Evolutionary conservation across 2,888 invertebrate species (phyloP), one percentile per base, ranked within the genome.

Genomic region (Gymnosoma rotundatum): DNA sequence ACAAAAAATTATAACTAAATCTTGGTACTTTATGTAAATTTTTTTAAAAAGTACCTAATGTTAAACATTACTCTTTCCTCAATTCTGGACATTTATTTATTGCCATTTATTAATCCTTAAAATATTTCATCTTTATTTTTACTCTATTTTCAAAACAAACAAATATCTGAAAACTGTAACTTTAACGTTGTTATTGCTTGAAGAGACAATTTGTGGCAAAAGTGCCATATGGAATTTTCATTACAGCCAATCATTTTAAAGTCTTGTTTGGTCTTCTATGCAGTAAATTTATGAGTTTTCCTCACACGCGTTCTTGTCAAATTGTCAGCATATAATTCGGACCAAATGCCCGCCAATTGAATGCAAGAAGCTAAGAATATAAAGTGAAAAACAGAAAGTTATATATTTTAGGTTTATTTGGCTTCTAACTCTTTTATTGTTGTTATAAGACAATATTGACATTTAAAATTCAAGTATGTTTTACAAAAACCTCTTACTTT

Each of bases 151-250:
- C 0, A 45, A 45, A 45, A 45, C 2, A 45, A 45, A 45, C 3
- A 25, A 25, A 48, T 66, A 18, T 36, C 42, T 25, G 21, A 48
- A 70, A 54, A 21, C 6, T 21, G 7, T 10, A 38, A 58, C 45
- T 54, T 64, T 50, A 18, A 48, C 64, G 25, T 61, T 80, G 52
- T 32, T 83, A 73, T 76, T 54, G 52, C 63, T 58, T 69, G n/a
- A 74, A 74, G 83, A 73, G 74, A 63, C 63, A 69, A 64, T 79
- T 79, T 63, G 52, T 67, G 69, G 58, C 72, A 76, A 56, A 83
- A 83, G 73, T 83, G 80, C 56, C 80, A 83, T 73, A 76, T 78
- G 50, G 78, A 69, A 76, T 76, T 80, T 74, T 76, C 75, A 76
- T 83, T 73, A 63, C 14, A 76, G 67, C 32, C 69, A 72, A 80